Percentiles rank a stretch among this genome's conserved stretches.
phyloP scores from a whole-genome alignment of 2,113 vertebrate species.

The Brachyistius frenatus region DNA sequence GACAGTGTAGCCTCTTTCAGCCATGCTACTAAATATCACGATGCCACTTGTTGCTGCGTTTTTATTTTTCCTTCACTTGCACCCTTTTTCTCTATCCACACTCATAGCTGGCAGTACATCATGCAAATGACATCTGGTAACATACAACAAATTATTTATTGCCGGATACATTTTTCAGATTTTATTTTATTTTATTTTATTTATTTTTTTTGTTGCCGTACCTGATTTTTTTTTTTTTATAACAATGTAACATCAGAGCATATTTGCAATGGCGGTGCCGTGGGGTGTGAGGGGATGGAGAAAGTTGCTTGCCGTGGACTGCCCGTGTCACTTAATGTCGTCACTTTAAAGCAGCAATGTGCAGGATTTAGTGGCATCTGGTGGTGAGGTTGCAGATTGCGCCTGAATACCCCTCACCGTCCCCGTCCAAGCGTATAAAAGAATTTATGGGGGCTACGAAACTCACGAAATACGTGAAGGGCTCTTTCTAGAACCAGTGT shows the following conservation, averaged over 20 bases:
- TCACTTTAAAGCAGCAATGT: neutral
- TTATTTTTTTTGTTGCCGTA: too few relatives aligned
- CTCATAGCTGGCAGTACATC: neutral
- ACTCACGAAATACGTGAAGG: too few relatives aligned
- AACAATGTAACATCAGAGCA: neutral
- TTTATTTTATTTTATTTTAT: neutral
- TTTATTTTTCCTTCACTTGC: neutral
- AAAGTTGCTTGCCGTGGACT: neutral
- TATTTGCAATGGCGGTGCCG: conserved; percentile 12
- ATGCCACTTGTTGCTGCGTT: too few relatives aligned
- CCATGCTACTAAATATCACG: too few relatives aligned
- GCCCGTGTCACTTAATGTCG: neutral
- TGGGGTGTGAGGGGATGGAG: neutral
- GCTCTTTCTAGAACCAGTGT: too few relatives aligned
- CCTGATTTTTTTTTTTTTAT: too few relatives aligned
- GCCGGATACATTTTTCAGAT: neutral
- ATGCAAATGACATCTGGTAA: neutral
- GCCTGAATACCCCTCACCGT: too few relatives aligned
- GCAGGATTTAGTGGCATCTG: too few relatives aligned
- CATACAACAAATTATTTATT: neutral
- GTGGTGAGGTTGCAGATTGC: too few relatives aligned
- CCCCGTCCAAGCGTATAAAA: too few relatives aligned
- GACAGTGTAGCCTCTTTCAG: neutral
- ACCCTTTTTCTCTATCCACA: neutral
- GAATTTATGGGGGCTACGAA: too few relatives aligned